These are phyloP conservation scores for Streptopelia turtur DNA, from an alignment of 2,797 vertebrate species.

Conservation along the genomic window DNA sequence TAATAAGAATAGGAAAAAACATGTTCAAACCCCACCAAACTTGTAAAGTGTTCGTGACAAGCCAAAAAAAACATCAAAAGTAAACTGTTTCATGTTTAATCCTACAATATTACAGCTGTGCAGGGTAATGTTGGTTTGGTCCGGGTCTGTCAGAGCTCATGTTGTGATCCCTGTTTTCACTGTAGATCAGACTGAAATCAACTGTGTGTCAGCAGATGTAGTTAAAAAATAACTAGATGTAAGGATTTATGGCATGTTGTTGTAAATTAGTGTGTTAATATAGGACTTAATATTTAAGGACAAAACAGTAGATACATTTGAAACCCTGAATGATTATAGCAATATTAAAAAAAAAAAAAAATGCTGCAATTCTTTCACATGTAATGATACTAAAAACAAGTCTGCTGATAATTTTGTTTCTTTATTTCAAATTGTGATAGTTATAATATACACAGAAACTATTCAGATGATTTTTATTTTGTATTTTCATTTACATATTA, in stretches of 20 bases:
- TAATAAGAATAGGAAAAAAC: neutral
- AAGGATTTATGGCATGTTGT: neutral
- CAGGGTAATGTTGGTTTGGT: neutral
- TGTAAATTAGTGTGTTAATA: neutral
- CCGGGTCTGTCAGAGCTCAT: neutral
- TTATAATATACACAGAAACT: neutral
- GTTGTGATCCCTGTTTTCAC: neutral
- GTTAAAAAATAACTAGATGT: neutral
- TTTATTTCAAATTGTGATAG: neutral
- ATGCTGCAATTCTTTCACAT: neutral
- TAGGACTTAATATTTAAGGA: neutral
- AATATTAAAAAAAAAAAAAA: neutral
- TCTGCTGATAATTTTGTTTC: neutral
- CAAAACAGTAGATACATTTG: neutral
- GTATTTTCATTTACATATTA: neutral
- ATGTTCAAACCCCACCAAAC: neutral
- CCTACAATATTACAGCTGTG: neutral
- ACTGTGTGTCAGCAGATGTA: neutral
- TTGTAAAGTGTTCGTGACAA: neutral
- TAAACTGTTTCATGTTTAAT: neutral
- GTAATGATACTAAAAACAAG: neutral
- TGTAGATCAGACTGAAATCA: neutral
- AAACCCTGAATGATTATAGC: neutral
- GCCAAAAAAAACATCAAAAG: neutral
- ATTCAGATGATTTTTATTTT: neutral